These are phyloP conservation scores for Trinectes maculatus DNA, from an alignment of 2,113 vertebrate genomes.

Conservation along the genomic window DNA sequence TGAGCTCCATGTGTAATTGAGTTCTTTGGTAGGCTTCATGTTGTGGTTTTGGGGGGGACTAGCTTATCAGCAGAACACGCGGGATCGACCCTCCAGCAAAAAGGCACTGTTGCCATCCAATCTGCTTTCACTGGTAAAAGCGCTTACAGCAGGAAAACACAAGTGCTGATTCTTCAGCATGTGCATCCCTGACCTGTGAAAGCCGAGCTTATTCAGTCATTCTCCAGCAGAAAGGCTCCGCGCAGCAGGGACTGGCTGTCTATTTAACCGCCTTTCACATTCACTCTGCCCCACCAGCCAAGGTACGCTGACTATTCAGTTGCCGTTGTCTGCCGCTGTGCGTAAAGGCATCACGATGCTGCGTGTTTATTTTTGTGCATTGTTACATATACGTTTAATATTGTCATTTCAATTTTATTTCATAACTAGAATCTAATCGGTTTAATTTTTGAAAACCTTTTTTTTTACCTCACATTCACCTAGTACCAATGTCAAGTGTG, in stretches of 20 bases:
- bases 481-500: background rate
- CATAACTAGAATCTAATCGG: background rate
- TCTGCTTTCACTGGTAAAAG: constrained; percentile 80
- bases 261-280: constrained; percentile 74
- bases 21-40: constrained; percentile 60
- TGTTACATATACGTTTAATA: constrained; percentile 4
- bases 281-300: constrained; percentile 57
- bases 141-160: constrained; percentile 81
- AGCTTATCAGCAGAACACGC: constrained; percentile 79
- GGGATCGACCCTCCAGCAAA: constrained; percentile 65
- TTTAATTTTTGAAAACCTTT: background rate
- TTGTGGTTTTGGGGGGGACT: constrained; percentile 63
- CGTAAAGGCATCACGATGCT: constrained; percentile 42
- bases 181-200: constrained; percentile 82
- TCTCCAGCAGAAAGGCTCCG: constrained; percentile 71
- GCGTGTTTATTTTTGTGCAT: constrained; percentile 51
- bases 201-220: constrained; percentile 79
- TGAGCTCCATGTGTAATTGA: constrained; percentile 64
- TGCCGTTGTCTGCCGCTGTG: constrained; percentile 29
- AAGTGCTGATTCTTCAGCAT: constrained; percentile 81
- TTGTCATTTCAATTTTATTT: constrained; percentile 2
- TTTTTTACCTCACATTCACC: background rate
- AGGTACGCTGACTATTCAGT: constrained; percentile 60
- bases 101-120: constrained; percentile 69
- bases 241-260: constrained; percentile 74